phyloP scores from a whole-genome alignment of 1,140 invertebrate genomes.

The Apocrypta bakeri region DNA sequence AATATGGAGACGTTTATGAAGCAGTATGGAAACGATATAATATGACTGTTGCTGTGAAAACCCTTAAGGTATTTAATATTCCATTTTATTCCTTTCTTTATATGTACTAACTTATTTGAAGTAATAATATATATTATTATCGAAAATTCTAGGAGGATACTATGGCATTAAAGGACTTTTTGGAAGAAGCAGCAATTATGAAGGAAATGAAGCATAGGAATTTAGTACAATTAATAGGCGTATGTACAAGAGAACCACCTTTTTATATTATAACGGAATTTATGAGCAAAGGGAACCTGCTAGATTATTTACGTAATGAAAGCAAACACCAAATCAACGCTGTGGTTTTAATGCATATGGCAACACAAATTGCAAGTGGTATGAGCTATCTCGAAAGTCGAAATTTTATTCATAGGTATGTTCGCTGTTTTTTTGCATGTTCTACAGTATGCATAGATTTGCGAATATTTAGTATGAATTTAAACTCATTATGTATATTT shows the following conservation, averaged over 20 bases:
- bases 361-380: constrained; percentile 97
- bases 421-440: neutral
- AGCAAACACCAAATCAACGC: constrained; percentile 93
- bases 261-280: constrained; percentile 99
- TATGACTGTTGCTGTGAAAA: constrained; percentile 98
- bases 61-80: constrained; percentile 83
- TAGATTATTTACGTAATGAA: constrained; percentile 95
- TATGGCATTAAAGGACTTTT: constrained; percentile 99
- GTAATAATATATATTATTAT: neutral
- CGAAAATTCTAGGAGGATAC: constrained; percentile 87
- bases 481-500: constrained; percentile 30
- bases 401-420: constrained; percentile 95
- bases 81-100: neutral
- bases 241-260: constrained; percentile 97
- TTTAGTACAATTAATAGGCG: constrained; percentile 95
- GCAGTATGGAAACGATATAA: constrained; percentile 98
- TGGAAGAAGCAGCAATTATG: constrained; percentile 99
- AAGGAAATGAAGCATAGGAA: constrained; percentile 99
- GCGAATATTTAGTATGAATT: neutral
- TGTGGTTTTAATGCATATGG: constrained; percentile 98
- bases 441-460: neutral
- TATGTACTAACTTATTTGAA: neutral
- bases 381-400: constrained; percentile 99
- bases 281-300: constrained; percentile 97
- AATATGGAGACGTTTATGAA: constrained; percentile 99